These are phyloP conservation scores for Pituophis catenifer DNA, from an alignment of 2,113 vertebrate species.

Conservation along the genomic window DNA sequence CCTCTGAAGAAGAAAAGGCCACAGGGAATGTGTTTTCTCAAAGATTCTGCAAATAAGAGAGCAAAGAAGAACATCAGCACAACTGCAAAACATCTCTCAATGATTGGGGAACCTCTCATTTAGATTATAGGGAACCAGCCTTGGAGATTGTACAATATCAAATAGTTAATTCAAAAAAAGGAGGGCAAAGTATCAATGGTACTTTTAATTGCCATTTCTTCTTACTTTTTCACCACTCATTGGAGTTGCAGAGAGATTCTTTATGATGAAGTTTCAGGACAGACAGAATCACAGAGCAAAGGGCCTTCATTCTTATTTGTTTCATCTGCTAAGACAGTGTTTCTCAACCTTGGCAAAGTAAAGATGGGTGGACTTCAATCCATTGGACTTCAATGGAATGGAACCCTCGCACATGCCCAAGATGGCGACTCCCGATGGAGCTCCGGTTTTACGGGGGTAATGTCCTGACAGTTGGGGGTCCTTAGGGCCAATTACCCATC, in stretches of 20 bases:
- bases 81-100: neutral
- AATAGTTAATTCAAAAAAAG: neutral
- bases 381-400: no score
- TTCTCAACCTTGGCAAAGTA: neutral
- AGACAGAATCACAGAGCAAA: neutral
- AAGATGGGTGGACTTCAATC: neutral
- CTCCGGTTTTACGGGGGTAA: no score
- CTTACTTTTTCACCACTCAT: neutral
- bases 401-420: no score
- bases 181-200: neutral
- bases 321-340: neutral
- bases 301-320: neutral
- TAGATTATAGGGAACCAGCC: neutral
- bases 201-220: neutral
- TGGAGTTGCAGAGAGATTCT: neutral
- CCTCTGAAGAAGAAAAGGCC: constrained; percentile 77
- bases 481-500: no score
- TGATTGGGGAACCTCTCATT: neutral
- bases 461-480: no score
- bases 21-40: constrained; percentile 80
- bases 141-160: neutral
- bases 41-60: constrained; percentile 64
- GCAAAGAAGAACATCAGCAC: neutral
- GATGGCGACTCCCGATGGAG: no score
- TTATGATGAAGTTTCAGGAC: neutral